These are phyloP conservation scores for Diachasma alloeum DNA, from an alignment of 1,140 invertebrate species.

Conservation along the genomic window DNA sequence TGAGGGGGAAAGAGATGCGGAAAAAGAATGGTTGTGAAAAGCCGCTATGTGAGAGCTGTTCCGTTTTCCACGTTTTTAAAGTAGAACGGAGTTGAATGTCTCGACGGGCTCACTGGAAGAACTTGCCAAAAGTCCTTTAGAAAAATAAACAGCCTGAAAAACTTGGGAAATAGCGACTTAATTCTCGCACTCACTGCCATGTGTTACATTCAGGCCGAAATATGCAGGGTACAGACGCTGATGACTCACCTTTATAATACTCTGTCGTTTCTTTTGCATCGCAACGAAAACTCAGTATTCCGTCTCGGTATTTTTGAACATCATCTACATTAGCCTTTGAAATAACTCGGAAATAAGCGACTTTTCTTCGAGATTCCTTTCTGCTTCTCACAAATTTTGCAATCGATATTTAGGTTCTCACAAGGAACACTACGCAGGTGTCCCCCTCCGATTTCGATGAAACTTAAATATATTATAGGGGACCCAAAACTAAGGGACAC, in stretches of 20 bases:
- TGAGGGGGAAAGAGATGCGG: background rate
- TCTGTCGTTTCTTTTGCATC: background rate
- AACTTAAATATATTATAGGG: too few species aligned
- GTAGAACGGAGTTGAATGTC: background rate
- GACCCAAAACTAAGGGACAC: too few species aligned
- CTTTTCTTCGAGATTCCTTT: too few species aligned
- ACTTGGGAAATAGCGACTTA: slow-evolving; percentile 1
- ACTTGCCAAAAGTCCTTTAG: slow-evolving; percentile 3
- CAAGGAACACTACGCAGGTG: too few species aligned
- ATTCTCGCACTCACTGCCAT: background rate
- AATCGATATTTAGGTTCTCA: too few species aligned
- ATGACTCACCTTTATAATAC: background rate
- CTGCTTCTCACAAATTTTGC: too few species aligned
- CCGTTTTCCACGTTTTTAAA: background rate
- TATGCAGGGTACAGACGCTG: background rate
- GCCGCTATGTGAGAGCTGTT: background rate
- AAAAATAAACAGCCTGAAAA: slow-evolving; percentile 17
- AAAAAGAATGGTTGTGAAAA: background rate
- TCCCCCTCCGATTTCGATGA: too few species aligned
- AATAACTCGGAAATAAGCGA: too few species aligned
- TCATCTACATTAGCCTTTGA: too few species aligned
- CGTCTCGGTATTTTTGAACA: too few species aligned
- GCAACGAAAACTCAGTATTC: too few species aligned
- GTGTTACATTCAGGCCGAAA: background rate
- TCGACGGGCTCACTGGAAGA: background rate